These are phyloP conservation scores for Spinus olivaceus DNA, from an alignment of 2,797 vertebrate species.

Conservation along the genomic window DNA sequence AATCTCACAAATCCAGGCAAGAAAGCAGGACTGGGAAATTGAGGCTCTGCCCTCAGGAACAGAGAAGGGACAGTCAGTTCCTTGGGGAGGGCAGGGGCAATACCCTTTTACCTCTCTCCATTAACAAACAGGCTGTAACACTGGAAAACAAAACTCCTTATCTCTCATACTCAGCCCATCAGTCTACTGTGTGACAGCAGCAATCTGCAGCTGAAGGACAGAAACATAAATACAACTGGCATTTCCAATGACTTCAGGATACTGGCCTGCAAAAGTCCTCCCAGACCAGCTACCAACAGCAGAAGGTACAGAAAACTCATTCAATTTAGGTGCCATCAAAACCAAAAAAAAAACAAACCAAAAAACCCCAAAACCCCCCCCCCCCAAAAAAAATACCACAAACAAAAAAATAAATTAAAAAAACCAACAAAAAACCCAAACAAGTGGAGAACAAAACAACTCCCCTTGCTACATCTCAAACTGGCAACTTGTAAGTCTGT, in stretches of 20 bases:
- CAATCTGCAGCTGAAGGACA: conserved; percentile 12
- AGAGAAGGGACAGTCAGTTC: background rate
- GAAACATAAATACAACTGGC: conserved; percentile 7
- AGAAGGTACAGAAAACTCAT: background rate
- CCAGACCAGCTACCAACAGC: background rate
- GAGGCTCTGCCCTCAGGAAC: background rate
- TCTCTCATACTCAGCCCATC: background rate
- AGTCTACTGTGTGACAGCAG: background rate
- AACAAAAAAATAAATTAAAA: too few species aligned
- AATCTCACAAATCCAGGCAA: background rate
- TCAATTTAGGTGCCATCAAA: background rate
- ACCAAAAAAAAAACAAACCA: background rate
- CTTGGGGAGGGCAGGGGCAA: background rate
- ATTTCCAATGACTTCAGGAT: background rate
- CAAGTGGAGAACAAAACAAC: background rate
- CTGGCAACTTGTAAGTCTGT: background rate
- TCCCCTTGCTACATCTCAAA: background rate
- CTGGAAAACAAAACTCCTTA: background rate
- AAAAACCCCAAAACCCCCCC: background rate
- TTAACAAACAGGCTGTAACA: background rate
- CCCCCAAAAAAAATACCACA: background rate
- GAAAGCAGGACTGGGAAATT: background rate
- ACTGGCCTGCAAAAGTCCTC: background rate
- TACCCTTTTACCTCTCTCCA: background rate
- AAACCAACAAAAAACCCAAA: background rate